Conservation (phyloP, 2,888 invertebrate genomes). For the Pycnomerus fuliginosus region DNA sequence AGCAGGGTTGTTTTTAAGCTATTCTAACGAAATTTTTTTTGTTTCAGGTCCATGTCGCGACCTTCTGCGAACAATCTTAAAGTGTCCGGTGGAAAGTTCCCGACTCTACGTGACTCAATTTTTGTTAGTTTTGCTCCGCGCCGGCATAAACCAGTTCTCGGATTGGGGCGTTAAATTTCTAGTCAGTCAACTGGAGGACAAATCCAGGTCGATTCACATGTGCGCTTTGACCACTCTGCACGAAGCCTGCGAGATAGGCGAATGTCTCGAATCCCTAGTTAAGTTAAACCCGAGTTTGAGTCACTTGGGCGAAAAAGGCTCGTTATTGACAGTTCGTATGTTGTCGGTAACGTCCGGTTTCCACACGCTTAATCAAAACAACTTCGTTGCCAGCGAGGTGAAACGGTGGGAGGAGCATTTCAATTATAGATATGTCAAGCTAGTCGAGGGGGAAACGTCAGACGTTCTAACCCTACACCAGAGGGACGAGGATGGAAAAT, state of each 20-base stretch:
- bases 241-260: constrained; percentile 90
- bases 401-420: constrained; percentile 76
- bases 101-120: constrained; percentile 91
- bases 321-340: constrained; percentile 72
- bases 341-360: constrained; percentile 73
- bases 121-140: constrained; percentile 80
- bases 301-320: constrained; percentile 75
- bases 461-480: constrained; percentile 84
- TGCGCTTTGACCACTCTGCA: constrained; percentile 81
- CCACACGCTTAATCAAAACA: constrained; percentile 61
- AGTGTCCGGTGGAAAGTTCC: constrained; percentile 60
- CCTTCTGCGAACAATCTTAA: constrained; percentile 54
- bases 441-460: constrained; percentile 87
- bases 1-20: no score
- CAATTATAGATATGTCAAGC: constrained; percentile 80
- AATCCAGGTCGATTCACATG: constrained; percentile 75
- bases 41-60: constrained; percentile 67
- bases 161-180: constrained; percentile 87
- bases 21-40: no score
- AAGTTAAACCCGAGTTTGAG: constrained; percentile 68
- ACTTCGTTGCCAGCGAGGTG: constrained; percentile 70
- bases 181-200: constrained; percentile 82
- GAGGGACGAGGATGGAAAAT: constrained; percentile 74
- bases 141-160: constrained; percentile 71
- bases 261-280: constrained; percentile 73